Evolutionary conservation across 2,797 vertebrate genomes (phyloP).

Genomic region (Spinus olivaceus): DNA sequence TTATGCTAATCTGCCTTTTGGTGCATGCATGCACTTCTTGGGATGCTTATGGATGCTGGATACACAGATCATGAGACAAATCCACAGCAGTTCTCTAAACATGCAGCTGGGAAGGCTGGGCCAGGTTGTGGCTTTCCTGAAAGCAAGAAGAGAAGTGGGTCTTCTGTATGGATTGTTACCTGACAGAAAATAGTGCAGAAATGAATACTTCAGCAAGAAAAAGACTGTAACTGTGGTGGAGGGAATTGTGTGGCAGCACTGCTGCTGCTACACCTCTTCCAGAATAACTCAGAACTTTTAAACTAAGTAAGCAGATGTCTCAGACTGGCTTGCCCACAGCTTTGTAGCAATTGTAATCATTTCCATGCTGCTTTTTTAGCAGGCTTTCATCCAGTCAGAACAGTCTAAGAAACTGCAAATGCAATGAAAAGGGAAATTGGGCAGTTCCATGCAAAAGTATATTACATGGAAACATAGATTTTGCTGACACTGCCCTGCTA

Average conservation of each 20-base stretch:
- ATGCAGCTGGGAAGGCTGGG: neutral
- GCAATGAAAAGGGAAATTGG: neutral
- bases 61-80: neutral
- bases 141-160: neutral
- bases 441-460: neutral
- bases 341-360: neutral
- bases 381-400: neutral
- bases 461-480: neutral
- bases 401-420: neutral
- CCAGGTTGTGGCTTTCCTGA: neutral
- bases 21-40: neutral
- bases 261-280: neutral
- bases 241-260: neutral
- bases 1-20: neutral
- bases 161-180: neutral
- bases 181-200: neutral
- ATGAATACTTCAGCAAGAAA: neutral
- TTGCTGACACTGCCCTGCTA: neutral
- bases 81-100: neutral
- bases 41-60: neutral
- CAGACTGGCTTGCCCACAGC: neutral
- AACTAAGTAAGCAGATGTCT: neutral
- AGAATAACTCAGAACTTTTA: neutral
- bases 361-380: neutral
- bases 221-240: neutral